Evolutionary conservation across 1,140 invertebrate genomes (phyloP), one percentile per base, ranked within the genome.

Genomic region (Drosophila truncata): DNA sequence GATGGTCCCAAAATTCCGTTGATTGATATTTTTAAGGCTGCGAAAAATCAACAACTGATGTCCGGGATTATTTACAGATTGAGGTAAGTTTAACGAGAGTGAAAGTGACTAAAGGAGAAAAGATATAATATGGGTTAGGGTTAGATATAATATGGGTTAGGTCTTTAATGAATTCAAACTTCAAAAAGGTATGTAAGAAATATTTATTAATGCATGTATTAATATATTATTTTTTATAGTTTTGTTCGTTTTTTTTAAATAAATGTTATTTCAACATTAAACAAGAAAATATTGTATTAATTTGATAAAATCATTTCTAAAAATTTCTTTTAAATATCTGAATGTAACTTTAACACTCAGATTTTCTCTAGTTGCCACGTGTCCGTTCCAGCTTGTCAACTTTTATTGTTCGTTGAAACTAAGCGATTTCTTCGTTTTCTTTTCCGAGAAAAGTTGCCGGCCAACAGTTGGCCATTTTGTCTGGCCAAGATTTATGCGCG

Each of bases 391-490:
- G 52, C 42, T 44, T 57, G 37, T 50, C 66, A 72, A 72, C 52
- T 72, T 72, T 72, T 72, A 72, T 72, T 72, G 69, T 72, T 72
- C 14, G 35, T n/a, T 35, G 66, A 47, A 72, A 23, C n/a, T 33
- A 35, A 33, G 41, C 27, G 20, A 44, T 70, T 70, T 44, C 29
- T 29, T 23, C 14, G 23, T 4, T 20, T 27, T 39, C 47, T 20
- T 67, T 59, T 41, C n/a, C 20, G 7, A 50, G 47, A 13, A 66
- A 41, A 41, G 33, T 49, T 31, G 25, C 33, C 35, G 35, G 52
- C 66, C 67, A 72, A 72, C 70, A 72, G 67, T 73, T 73, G 67
- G 54, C 67, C 67, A 73, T 73, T 73, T 73, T 73, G 70, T 72
- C 70, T 72, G 54, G 70, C 54, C 44, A 73, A 60, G 70, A 73